Percentiles rank a stretch among this genome's conserved stretches.
These are phyloP conservation scores for Sicus ferrugineus DNA, from an alignment of 2,888 invertebrate species.

Conservation along the genomic window DNA sequence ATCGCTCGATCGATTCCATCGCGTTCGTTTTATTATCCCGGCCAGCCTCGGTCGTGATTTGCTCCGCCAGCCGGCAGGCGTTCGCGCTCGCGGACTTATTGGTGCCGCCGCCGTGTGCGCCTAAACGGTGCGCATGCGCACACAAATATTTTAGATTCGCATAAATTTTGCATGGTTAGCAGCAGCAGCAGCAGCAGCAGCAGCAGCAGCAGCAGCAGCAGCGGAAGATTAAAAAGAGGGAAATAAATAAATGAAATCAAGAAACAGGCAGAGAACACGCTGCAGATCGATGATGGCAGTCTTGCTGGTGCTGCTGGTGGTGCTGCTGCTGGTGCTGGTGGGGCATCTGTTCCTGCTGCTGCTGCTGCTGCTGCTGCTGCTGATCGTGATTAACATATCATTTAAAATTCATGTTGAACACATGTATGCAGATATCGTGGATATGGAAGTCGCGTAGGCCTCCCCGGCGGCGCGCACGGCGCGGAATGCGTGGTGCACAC, in stretches of 20 bases:
- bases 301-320: conserved; percentile 4
- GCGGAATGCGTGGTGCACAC: neutral
- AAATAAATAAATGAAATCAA: conserved; percentile 12
- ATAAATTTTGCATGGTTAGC: conserved; percentile 56
- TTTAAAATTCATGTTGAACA: conserved; percentile 62
- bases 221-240: no score
- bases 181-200: conserved; percentile 14
- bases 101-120: conserved; percentile 22
- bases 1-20: conserved; percentile 35
- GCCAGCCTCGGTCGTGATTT: conserved; percentile 40
- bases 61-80: conserved; percentile 4
- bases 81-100: conserved; percentile 20
- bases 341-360: no score
- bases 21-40: conserved; percentile 26
- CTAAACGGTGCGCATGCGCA: conserved; percentile 44
- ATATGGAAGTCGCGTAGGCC: conserved; percentile 20
- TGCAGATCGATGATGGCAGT: conserved; percentile 19
- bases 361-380: conserved; percentile 37
- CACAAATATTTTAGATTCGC: conserved; percentile 47
- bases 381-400: conserved; percentile 60
- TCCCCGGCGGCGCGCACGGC: conserved; percentile 6
- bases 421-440: conserved; percentile 46
- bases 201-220: conserved; percentile 2
- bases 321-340: neutral
- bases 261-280: neutral